A percentile compares a stretch with the other conserved stretches of the same genome.
These are phyloP conservation scores for Vicugna pacos DNA, from an alignment of 2,113 vertebrate genomes.

Conservation along the genomic window DNA sequence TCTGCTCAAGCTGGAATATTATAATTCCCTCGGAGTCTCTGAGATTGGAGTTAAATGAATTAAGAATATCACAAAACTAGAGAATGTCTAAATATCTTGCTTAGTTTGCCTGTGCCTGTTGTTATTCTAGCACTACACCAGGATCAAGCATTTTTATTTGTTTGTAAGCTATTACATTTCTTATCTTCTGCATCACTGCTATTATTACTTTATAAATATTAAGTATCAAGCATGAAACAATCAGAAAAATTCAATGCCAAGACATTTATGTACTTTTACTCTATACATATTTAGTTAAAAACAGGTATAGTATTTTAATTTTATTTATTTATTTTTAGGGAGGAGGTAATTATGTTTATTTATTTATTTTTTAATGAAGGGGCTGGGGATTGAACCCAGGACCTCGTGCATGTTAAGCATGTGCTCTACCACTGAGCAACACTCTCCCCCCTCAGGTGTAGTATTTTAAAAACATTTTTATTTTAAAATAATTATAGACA, in stretches of 20 bases:
- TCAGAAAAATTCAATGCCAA: background rate
- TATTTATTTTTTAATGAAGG: too few relatives aligned
- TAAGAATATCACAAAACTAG: background rate
- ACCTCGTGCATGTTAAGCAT: too few relatives aligned
- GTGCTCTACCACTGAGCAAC: too few relatives aligned
- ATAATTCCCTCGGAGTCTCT: background rate
- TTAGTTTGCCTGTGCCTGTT: background rate
- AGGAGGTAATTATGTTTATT: too few relatives aligned
- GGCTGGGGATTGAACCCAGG: too few relatives aligned
- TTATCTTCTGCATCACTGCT: background rate
- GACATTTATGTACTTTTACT: background rate
- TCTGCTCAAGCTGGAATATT: background rate
- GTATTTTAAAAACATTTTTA: background rate
- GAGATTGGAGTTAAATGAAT: background rate
- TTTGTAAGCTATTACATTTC: background rate
- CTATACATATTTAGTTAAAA: background rate
- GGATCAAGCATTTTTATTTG: background rate
- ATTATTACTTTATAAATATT: background rate
- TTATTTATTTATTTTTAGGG: too few relatives aligned
- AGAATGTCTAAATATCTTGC: background rate
- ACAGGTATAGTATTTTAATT: background rate
- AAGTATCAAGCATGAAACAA: background rate
- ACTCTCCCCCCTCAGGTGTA: background rate
- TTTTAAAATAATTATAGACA: conserved; percentile 16
- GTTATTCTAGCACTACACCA: background rate